Evolutionary conservation across 2,113 vertebrate species (phyloP).

Genomic region (Gambusia holbrooki): DNA sequence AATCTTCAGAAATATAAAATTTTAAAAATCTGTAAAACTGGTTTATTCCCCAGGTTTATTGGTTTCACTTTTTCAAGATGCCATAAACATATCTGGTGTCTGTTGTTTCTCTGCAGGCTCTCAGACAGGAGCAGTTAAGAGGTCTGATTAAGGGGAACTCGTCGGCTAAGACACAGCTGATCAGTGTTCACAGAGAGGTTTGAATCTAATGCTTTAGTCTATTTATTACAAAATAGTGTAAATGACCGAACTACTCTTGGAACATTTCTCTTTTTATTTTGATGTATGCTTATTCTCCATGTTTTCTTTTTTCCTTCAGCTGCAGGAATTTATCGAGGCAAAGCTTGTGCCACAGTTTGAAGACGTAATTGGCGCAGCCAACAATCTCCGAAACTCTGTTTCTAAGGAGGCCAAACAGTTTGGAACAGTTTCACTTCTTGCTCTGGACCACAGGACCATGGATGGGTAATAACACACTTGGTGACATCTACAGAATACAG

Average conservation of each 20-base stretch:
- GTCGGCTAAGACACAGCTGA: conserved; percentile 72
- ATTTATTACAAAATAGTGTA: not conserved
- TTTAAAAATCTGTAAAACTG: too few species aligned
- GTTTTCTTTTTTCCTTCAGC: conserved; percentile 53
- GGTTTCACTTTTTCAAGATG: not conserved
- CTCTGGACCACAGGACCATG: conserved; percentile 73
- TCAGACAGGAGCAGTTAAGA: conserved; percentile 81
- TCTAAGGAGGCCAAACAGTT: conserved; percentile 77
- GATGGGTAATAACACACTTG: conserved; percentile 65
- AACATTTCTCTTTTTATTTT: not conserved
- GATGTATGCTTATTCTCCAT: not conserved
- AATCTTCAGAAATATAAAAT: too few species aligned
- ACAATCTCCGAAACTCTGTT: conserved; percentile 68
- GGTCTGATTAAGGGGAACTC: conserved; percentile 82
- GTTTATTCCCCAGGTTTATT: too few species aligned
- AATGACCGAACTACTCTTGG: not conserved
- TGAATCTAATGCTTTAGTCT: not conserved
- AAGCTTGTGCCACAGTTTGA: conserved; percentile 67
- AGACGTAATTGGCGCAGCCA: conserved; percentile 51
- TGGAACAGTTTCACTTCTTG: conserved; percentile 68
- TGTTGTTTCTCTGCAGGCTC: conserved; percentile 57
- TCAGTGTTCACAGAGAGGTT: conserved; percentile 75
- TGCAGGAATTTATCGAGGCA: conserved; percentile 65
- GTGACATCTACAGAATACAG: not conserved
- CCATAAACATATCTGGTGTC: conserved; percentile 4